phyloP scores from a whole-genome alignment of 2,113 vertebrate species.

The Uropsilus gracilis region DNA sequence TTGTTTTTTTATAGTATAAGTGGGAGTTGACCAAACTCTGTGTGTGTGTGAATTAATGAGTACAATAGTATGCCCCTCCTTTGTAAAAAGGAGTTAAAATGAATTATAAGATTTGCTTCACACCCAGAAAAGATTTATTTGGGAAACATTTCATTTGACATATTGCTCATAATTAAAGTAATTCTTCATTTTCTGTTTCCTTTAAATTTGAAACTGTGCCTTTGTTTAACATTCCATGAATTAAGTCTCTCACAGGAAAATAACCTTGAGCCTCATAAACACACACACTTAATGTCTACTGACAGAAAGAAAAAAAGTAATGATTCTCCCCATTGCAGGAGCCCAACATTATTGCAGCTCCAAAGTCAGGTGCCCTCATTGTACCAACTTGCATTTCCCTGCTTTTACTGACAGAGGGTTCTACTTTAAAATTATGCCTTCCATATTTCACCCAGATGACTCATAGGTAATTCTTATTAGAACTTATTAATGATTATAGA shows the following conservation, averaged over 20 bases:
- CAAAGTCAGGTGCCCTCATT: background rate
- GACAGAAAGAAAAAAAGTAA: background rate
- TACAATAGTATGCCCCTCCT: background rate
- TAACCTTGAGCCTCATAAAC: constrained; percentile 43
- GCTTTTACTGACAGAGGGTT: background rate
- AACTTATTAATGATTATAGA: background rate
- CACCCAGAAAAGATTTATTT: constrained; percentile 63
- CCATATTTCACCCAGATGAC: background rate
- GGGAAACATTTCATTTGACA: constrained; percentile 58
- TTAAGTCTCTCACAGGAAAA: constrained; percentile 59
- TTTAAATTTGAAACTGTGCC: constrained; percentile 58
- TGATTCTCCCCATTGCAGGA: background rate
- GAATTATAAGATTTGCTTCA: constrained; percentile 56
- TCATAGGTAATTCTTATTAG: background rate
- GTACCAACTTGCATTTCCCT: background rate
- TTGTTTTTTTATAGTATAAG: constrained; percentile 40
- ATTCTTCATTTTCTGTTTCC: constrained; percentile 63
- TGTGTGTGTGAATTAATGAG: background rate
- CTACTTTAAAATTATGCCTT: background rate
- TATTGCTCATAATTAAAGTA: constrained; percentile 63
- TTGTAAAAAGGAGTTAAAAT: constrained; percentile 32
- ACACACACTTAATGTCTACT: background rate
- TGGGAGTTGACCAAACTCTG: background rate
- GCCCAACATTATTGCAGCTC: background rate
- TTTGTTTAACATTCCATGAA: constrained; percentile 60